A percentile compares a stretch with the other conserved stretches of the same genome.
These are phyloP conservation scores for Thera obeliscata DNA, from an alignment of 2,888 invertebrate species.

Conservation along the genomic window DNA sequence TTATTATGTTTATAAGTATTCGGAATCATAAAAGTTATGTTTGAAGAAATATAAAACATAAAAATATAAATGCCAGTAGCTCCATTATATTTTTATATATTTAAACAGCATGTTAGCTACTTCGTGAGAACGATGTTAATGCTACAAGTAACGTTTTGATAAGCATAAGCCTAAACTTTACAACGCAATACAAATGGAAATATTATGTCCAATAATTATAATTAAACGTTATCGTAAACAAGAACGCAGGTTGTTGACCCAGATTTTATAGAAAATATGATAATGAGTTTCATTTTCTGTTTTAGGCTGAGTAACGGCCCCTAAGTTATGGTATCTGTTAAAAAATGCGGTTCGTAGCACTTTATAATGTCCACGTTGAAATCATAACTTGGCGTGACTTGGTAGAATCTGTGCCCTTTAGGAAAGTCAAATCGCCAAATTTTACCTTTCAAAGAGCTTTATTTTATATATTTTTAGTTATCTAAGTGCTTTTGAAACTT, in stretches of 20 bases:
- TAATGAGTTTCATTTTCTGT: slow-evolving; percentile 56
- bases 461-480: background rate
- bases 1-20: background rate
- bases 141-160: slow-evolving; percentile 31
- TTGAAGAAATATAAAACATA: background rate
- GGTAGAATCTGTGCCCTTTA: slow-evolving; percentile 39
- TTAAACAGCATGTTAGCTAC: slow-evolving; percentile 25
- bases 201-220: slow-evolving; percentile 44
- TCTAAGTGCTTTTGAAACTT: background rate
- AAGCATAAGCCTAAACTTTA: slow-evolving; percentile 32
- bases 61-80: background rate
- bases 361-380: slow-evolving; percentile 45
- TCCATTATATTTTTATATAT: slow-evolving; percentile 12
- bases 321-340: slow-evolving; percentile 42
- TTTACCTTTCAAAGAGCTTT: slow-evolving; percentile 20
- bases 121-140: slow-evolving; percentile 31
- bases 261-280: slow-evolving; percentile 65
- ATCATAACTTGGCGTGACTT: slow-evolving; percentile 48
- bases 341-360: slow-evolving; percentile 39
- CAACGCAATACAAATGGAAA: slow-evolving; percentile 39
- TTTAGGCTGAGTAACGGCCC: slow-evolving; percentile 56
- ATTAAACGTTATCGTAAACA: slow-evolving; percentile 46
- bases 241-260: slow-evolving; percentile 54
- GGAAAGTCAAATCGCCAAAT: background rate
- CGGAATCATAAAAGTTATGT: background rate